Evolutionary conservation across 2,888 invertebrate genomes (phyloP).

Genomic region (Noctua fimbriata): DNA sequence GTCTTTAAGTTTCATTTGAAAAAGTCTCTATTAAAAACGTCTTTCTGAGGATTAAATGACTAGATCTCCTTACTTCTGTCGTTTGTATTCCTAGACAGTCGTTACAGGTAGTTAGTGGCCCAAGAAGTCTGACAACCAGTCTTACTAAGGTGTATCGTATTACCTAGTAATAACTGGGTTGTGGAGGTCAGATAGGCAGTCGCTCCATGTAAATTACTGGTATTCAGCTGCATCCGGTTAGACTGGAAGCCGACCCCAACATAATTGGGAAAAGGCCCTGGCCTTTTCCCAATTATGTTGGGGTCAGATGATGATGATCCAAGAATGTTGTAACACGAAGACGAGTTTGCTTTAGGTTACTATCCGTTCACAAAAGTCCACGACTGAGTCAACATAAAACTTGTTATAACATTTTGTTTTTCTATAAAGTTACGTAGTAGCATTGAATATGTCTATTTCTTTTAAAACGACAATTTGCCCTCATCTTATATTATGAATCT

Average conservation of each 20-base stretch:
- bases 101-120: no score
- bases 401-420: not conserved
- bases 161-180: no score
- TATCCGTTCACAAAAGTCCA: not conserved
- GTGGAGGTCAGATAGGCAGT: no score
- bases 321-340: not conserved
- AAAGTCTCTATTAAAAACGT: not conserved
- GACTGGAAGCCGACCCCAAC: no score
- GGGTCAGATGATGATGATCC: no score
- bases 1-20: constrained; percentile 14
- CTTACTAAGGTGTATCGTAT: no score
- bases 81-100: no score
- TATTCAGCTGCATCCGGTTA: no score
- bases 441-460: not conserved
- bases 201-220: no score
- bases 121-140: no score
- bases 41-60: not conserved
- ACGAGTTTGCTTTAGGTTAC: not conserved
- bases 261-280: no score
- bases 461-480: not conserved
- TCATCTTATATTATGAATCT: not conserved
- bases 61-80: not conserved
- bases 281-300: no score
- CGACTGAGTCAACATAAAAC: not conserved
- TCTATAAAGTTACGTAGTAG: not conserved